Conservation (phyloP, 92 coral and sea anemone genomes). For the Epizoanthus rinbou region DNA sequence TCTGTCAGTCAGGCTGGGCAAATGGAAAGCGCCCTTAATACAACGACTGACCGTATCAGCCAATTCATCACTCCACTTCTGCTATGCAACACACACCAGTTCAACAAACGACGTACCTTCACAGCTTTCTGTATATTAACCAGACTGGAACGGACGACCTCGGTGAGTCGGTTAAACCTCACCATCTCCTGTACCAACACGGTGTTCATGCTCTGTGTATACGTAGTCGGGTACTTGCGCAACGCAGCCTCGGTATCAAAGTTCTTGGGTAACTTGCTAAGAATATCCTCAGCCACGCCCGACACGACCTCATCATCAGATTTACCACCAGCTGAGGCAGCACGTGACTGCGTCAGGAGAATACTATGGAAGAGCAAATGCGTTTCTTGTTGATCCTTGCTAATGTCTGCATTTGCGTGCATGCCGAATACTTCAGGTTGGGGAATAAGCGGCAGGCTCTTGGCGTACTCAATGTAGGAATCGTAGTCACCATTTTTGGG, state of each 20-base stretch:
- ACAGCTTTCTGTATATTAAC: slow-evolving; percentile 96
- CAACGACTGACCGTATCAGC: background rate
- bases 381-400: slow-evolving; percentile 97
- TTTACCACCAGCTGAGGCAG: slow-evolving; percentile 94
- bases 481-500: slow-evolving; percentile 95
- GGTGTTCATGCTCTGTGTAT: slow-evolving; percentile 99
- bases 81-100: background rate
- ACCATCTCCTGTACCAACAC: slow-evolving; percentile 99
- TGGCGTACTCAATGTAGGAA: slow-evolving; percentile 89
- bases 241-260: slow-evolving; percentile 97
- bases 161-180: slow-evolving; percentile 91
- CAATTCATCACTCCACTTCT: background rate
- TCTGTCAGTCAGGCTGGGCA: no score
- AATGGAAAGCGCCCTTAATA: background rate
- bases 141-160: slow-evolving; percentile 93
- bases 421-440: slow-evolving; percentile 98
- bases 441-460: slow-evolving; percentile 82
- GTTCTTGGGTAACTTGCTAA: slow-evolving; percentile 84
- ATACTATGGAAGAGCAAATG: slow-evolving; percentile 83
- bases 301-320: slow-evolving; percentile 94
- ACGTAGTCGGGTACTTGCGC: slow-evolving; percentile 93
- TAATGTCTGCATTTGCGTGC: slow-evolving; percentile 99
- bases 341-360: slow-evolving; percentile 91
- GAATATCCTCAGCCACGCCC: slow-evolving; percentile 91
- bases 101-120: slow-evolving; percentile 62